Evolutionary conservation across 2,888 invertebrate species (phyloP), one percentile per base, ranked within the genome.

Genomic region (Pristionchus maxplancki): DNA sequence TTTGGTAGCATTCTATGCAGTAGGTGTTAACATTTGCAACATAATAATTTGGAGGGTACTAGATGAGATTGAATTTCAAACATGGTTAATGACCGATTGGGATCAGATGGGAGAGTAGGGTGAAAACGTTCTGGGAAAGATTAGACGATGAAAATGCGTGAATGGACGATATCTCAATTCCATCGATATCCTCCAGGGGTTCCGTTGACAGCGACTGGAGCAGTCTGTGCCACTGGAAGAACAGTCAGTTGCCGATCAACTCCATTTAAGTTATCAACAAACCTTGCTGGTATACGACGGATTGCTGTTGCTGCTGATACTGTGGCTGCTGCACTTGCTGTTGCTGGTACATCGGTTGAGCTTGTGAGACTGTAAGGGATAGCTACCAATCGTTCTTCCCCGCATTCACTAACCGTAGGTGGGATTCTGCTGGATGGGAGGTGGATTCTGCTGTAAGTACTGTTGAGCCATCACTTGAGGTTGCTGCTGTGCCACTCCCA

Each of bases 161-260:
- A 28, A n/a, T 48, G 50, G 81, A 31, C 3, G 20, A 28, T 17
- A 15, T 40, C 31, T 81, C 28, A 81, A 48, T 53, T 83, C 83
- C 83, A 83, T 83, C 83, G 53, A 58, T 83, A 83, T 6, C 58
- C 40, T 53, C 83, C 83, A 15, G 83, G 83, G 3, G 83, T 83
- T 58, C 83, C 83, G 24, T 44, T 83, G 34, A 83, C 31, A 28
- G 83, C 34, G 13, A 50, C 81, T 6, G 48, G 50, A 5, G 50
- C 81, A 6, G 34, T 37, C 34, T 44, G 81, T 6, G 44, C 24
- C 44, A 50, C 81, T 81, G 50, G 31, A 81, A 81, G 0, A 40
- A 71, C n/a, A n/a, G n/a, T n/a, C n/a, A n/a, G n/a, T n/a, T n/a
- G n/a, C n/a, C n/a, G n/a, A n/a, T n/a, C n/a, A n/a, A n/a, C n/a